Evolutionary conservation across 1,140 invertebrate genomes (phyloP).

Genomic region (Marisa cornuarietis): DNA sequence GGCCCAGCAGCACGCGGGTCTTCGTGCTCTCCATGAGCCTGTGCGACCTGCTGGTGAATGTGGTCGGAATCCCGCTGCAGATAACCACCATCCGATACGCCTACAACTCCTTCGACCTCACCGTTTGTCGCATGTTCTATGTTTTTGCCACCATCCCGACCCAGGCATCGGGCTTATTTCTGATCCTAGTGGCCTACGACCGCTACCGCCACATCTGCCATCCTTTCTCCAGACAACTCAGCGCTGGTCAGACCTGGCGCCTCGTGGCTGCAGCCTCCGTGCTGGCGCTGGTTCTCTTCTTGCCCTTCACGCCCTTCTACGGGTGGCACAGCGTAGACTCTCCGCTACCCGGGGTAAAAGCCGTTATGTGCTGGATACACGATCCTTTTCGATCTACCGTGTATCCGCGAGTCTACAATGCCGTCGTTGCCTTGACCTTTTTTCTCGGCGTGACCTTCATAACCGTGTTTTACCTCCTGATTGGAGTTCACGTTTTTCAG

Average conservation of each 20-base stretch:
- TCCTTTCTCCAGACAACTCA: neutral
- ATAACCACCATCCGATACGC: neutral
- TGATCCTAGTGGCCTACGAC: neutral
- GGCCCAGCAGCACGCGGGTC: neutral
- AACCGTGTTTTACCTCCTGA: neutral
- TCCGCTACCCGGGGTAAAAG: neutral
- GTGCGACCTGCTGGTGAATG: neutral
- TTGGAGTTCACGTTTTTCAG: neutral
- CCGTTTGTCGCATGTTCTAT: neutral
- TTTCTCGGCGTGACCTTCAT: neutral
- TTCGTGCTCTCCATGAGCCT: neutral
- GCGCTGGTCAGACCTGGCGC: neutral
- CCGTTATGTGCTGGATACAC: neutral
- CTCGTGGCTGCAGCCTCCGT: neutral
- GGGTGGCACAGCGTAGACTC: neutral
- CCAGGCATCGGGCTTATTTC: neutral
- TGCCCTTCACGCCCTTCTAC: neutral
- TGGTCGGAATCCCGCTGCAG: neutral
- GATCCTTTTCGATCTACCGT: neutral
- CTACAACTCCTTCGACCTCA: neutral
- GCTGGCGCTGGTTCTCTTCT: neutral
- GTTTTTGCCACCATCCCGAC: neutral
- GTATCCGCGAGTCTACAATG: neutral
- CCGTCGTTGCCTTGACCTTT: neutral
- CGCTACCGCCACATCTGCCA: neutral